Percentiles rank a stretch among this genome's conserved stretches.
These are phyloP conservation scores for Ptychoptera contaminata DNA, from an alignment of 2,888 invertebrate genomes.

Conservation along the genomic window DNA sequence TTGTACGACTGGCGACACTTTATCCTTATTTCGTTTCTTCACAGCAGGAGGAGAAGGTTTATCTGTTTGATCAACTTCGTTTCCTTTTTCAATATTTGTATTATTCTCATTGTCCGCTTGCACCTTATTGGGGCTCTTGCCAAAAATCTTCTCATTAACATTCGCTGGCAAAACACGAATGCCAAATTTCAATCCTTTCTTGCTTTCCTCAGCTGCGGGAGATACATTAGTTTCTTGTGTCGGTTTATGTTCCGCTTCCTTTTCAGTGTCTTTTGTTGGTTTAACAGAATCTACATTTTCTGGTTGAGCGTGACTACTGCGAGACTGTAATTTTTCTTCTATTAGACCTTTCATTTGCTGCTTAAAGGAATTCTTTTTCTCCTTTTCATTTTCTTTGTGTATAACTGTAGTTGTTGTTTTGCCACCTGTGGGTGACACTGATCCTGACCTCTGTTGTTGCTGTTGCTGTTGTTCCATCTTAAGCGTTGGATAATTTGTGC, in stretches of 20 bases:
- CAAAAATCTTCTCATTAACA: slow-evolving; percentile 35
- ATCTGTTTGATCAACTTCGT: background rate
- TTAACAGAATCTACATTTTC: slow-evolving; percentile 29
- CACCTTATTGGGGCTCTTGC: slow-evolving; percentile 18
- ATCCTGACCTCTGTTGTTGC: background rate
- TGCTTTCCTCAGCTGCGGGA: slow-evolving; percentile 35
- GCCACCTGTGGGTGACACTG: background rate
- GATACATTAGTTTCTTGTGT: slow-evolving; percentile 29
- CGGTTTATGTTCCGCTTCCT: slow-evolving; percentile 37
- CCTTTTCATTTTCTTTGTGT: slow-evolving; percentile 10
- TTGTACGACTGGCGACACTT: slow-evolving; percentile 15
- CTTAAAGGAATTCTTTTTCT: slow-evolving; percentile 8
- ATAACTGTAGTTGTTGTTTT: background rate
- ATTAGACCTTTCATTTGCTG: slow-evolving; percentile 9
- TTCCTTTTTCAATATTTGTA: slow-evolving; percentile 34
- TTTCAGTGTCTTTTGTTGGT: slow-evolving; percentile 25
- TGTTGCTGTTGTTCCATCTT: slow-evolving; percentile 10
- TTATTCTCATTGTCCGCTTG: slow-evolving; percentile 11
- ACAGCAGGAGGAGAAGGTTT: slow-evolving; percentile 31
- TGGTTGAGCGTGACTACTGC: slow-evolving; percentile 4
- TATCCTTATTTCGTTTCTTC: slow-evolving; percentile 33
- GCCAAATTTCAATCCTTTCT: slow-evolving; percentile 48
- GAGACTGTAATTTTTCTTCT: slow-evolving; percentile 10
- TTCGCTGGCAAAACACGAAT: slow-evolving; percentile 47
- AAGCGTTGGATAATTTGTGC: slow-evolving; percentile 10